Percentiles rank a stretch among this genome's conserved stretches.
Conservation (phyloP, 2,888 invertebrate genomes). For the Itoplectis maculator region DNA sequence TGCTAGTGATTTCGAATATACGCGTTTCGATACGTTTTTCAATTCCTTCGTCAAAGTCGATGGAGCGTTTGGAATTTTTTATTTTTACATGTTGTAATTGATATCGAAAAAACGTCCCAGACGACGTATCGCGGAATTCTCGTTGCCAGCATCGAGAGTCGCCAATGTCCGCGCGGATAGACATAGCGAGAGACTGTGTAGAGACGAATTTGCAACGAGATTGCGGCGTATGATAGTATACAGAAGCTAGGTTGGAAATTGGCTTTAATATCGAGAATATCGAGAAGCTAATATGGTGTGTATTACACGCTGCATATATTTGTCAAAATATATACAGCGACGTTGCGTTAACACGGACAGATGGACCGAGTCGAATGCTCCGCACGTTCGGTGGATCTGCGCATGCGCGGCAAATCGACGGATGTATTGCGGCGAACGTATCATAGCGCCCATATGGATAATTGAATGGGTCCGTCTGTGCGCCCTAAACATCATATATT, state of each 20-base stretch:
- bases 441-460: not conserved
- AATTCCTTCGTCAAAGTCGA: too few species aligned
- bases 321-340: constrained; percentile 7
- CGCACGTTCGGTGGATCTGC: not conserved
- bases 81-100: not conserved
- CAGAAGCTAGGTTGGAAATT: constrained; percentile 49
- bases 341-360: not conserved
- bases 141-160: not conserved
- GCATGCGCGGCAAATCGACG: not conserved
- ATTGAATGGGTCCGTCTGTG: not conserved
- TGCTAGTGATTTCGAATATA: too few species aligned
- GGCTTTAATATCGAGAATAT: constrained; percentile 46
- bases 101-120: constrained; percentile 3
- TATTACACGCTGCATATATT: constrained; percentile 6
- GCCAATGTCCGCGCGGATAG: constrained; percentile 17
- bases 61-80: not conserved
- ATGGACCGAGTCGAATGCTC: constrained; percentile 45
- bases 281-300: constrained; percentile 42
- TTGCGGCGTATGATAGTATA: constrained; percentile 35
- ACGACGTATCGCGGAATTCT: not conserved
- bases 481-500: constrained; percentile 5
- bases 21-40: too few species aligned
- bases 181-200: constrained; percentile 50
- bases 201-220: constrained; percentile 57
- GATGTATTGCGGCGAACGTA: constrained; percentile 17